phyloP scores from a whole-genome alignment of 2,797 vertebrate genomes.

The Cottoperca gobio region DNA sequence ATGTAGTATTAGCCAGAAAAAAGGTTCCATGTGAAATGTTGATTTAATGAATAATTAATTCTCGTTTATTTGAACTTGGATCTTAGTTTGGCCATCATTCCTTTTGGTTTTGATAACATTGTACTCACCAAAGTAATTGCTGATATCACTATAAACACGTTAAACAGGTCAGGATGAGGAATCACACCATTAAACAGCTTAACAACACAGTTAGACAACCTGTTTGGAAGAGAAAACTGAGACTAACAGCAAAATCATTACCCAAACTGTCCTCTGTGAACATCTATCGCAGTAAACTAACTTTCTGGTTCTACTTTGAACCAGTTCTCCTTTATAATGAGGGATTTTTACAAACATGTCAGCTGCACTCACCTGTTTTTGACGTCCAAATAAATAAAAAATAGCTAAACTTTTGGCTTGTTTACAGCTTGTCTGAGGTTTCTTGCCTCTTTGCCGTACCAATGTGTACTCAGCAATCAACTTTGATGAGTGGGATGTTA shows the following conservation, averaged over 20 bases:
- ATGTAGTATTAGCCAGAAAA: conserved; percentile 8
- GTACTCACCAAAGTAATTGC: neutral
- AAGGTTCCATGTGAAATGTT: conserved; percentile 14
- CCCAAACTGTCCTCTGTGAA: neutral
- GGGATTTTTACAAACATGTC: neutral
- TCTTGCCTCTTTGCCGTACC: neutral
- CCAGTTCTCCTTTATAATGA: neutral
- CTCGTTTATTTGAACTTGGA: conserved; percentile 17
- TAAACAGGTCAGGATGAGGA: neutral
- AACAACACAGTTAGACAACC: neutral
- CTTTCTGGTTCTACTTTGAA: neutral
- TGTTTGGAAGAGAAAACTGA: neutral
- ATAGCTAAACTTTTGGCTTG: neutral
- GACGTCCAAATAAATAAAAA: neutral
- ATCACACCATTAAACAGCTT: no score
- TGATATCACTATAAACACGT: neutral
- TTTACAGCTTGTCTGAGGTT: neutral
- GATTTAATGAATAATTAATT: conserved; percentile 62
- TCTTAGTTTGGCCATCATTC: conserved; percentile 12
- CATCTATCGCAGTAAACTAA: neutral
- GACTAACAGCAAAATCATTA: neutral
- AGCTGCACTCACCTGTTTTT: neutral
- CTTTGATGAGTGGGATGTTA: neutral
- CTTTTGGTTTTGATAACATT: conserved; percentile 2
- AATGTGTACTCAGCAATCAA: neutral